phyloP scores from a whole-genome alignment of 92 coral and sea anemone species.

The Parazoanthus darwini region DNA sequence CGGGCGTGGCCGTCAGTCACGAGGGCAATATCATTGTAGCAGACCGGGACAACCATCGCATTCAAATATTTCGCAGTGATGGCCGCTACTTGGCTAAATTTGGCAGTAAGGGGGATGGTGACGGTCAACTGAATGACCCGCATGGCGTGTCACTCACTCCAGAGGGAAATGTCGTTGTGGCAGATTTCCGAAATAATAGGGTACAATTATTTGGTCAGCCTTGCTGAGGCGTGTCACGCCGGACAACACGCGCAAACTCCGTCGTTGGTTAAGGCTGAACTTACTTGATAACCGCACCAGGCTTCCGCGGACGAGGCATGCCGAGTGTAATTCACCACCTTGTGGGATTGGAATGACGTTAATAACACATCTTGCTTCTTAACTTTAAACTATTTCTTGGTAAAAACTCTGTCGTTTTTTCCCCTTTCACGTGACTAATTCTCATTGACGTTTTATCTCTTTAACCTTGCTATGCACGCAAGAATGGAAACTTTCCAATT shows the following conservation, averaged over 20 bases:
- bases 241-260: neutral
- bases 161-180: slow-evolving; percentile 90
- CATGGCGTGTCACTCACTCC: slow-evolving; percentile 97
- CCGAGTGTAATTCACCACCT: neutral
- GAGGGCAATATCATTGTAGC: slow-evolving; percentile 97
- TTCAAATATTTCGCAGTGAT: slow-evolving; percentile 91
- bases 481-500: neutral
- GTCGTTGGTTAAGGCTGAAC: neutral
- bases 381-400: neutral
- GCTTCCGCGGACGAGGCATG: slow-evolving; percentile 2
- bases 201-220: slow-evolving; percentile 88
- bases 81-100: slow-evolving; percentile 94
- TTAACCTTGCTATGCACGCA: neutral
- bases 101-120: slow-evolving; percentile 99
- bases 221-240: slow-evolving; percentile 29
- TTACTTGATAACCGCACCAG: slow-evolving; percentile 8
- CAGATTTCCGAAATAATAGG: slow-evolving; percentile 95
- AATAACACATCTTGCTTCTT: neutral
- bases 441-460: neutral
- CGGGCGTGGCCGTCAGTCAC: slow-evolving; percentile 98
- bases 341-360: neutral
- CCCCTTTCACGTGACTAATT: neutral
- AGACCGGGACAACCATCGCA: slow-evolving; percentile 95
- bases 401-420: neutral
- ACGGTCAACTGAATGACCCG: slow-evolving; percentile 97